phyloP scores from a whole-genome alignment of 35 echinoderm and acorn worm species.

The Heliocidaris erythrogramma region DNA sequence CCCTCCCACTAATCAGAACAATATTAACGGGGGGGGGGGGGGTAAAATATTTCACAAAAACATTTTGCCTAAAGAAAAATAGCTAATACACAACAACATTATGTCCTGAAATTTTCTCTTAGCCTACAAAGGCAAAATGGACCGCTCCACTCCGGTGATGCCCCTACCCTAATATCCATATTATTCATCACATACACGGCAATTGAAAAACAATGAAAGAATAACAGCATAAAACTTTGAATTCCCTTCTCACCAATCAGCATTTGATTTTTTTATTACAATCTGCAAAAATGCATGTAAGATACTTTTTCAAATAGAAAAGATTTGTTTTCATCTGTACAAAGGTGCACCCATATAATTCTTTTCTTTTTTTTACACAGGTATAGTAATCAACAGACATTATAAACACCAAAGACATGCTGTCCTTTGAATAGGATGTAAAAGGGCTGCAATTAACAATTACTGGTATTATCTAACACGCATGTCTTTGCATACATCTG shows the following conservation, averaged over 20 bases:
- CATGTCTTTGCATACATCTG: too few relatives aligned
- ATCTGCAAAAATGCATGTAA: neutral
- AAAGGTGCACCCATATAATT: neutral
- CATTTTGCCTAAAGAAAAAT: too few relatives aligned
- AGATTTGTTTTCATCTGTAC: neutral
- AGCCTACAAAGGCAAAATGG: too few relatives aligned
- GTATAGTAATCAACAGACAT: neutral
- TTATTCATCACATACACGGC: too few relatives aligned
- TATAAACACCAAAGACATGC: neutral
- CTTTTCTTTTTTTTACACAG: neutral
- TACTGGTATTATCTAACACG: neutral
- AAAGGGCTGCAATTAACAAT: neutral
- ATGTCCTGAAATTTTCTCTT: too few relatives aligned
- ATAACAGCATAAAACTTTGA: neutral
- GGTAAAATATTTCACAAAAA: too few relatives aligned
- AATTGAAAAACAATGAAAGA: neutral
- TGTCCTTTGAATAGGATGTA: neutral
- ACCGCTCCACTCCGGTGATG: too few relatives aligned
- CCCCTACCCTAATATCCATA: too few relatives aligned
- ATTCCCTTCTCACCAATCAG: neutral
- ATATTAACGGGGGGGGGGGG: too few relatives aligned
- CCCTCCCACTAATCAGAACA: too few relatives aligned
- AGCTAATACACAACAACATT: too few relatives aligned
- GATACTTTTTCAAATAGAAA: neutral
- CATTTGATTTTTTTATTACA: slow-evolving; percentile 18